Base-by-base conservation (phyloP, 2,888 invertebrate species). In the Cephus pygmeus region DNA sequence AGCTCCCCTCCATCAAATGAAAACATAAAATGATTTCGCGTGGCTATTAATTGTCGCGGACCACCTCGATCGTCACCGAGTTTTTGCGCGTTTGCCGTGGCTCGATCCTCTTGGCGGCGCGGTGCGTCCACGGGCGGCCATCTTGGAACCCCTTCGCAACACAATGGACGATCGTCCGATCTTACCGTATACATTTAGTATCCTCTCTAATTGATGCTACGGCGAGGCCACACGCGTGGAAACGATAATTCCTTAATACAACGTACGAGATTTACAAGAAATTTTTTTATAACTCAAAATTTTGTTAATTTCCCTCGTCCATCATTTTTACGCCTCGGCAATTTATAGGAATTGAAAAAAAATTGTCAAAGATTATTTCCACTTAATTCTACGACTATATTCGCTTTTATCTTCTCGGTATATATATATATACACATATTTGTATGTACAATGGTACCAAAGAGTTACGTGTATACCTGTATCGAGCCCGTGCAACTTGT, bases 1-100 rank as follows among this genome's bases (percentile, higher is more conserved):
- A 73, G 73, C 73, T 69, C 74, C 34, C 34, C 74, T 40, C 73
- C 33, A n/a, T 77, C 76, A 83, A 86, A 88, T 88, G 88, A 88
- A 88, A 88, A 87, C 88, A 88, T 88, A 87, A 88, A 88, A 87
- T 84, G 85, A 88, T 88, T 86, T 87, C 86, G 87, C 85, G 82
- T 83, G 85, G 84, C 83, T 88, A 87, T 88, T 88, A 88, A 88
- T 87, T 86, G 87, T 85, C 84, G 73, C 69, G 79, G 79, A 79
- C 79, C 79, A 79, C 76, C 79, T 76, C 73, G 76, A 76, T 76
- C 77, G 71, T 33, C 77, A 35, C 34, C 76, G 34, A 69, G 73
- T 76, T 79, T 76, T 79, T 79, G 76, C 76, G 69, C 73, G 36
- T 79, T 34, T 1, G 34, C 34, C 35, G 23, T 35, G 33, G 31